Evolutionary conservation across 2,113 vertebrate species (phyloP).

Genomic region (Myrmecobius fasciatus): DNA sequence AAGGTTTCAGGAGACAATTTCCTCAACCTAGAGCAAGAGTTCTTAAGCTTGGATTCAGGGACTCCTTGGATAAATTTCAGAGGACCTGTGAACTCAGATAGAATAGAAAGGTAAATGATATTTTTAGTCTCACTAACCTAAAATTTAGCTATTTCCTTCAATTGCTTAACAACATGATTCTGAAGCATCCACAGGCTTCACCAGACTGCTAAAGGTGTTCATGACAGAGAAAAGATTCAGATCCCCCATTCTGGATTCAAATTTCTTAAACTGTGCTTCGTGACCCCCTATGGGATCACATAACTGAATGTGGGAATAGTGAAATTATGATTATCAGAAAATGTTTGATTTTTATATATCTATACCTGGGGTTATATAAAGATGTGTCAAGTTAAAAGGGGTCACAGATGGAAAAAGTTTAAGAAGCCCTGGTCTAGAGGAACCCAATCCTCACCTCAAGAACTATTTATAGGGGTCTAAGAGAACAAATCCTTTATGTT

Average conservation of each 20-base stretch:
- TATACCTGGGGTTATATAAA: too few relatives aligned
- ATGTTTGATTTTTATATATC: too few relatives aligned
- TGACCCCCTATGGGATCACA: too few relatives aligned
- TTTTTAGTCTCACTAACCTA: neutral
- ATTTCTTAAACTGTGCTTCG: too few relatives aligned
- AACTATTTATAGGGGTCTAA: neutral
- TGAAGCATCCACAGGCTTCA: neutral
- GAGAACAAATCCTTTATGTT: neutral
- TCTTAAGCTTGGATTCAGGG: neutral
- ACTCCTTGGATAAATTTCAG: neutral
- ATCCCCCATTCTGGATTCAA: neutral
- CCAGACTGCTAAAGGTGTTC: neutral
- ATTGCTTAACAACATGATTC: neutral
- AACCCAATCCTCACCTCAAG: neutral
- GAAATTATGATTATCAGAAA: too few relatives aligned
- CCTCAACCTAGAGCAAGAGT: neutral
- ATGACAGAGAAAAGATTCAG: neutral
- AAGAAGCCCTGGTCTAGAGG: neutral
- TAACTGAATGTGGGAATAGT: too few relatives aligned
- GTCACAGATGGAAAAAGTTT: too few relatives aligned
- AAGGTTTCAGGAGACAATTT: neutral
- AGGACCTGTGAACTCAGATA: neutral
- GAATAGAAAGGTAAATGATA: neutral
- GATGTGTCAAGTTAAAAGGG: too few relatives aligned
- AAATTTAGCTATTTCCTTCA: neutral